These are phyloP conservation scores for Thera britannica DNA, from an alignment of 2,888 invertebrate genomes.

Conservation along the genomic window DNA sequence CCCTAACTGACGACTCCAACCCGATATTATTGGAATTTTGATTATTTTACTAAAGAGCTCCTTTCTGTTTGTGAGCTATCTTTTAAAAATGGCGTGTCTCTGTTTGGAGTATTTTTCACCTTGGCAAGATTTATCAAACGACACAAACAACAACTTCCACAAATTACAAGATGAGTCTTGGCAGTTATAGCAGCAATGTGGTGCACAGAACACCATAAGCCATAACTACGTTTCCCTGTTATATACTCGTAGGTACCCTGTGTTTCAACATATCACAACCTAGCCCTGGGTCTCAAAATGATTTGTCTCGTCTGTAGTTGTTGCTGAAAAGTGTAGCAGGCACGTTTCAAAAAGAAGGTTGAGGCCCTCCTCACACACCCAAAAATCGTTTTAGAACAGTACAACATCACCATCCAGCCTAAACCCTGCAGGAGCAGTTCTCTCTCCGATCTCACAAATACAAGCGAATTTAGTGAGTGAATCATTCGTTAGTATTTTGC, in stretches of 20 bases:
- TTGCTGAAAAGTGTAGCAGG: conserved; percentile 21
- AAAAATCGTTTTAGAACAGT: conserved; percentile 66
- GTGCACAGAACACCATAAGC: conserved; percentile 38
- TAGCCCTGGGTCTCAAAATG: no score
- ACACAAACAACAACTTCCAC: conserved; percentile 65
- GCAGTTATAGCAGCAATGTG: conserved; percentile 69
- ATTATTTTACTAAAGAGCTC: conserved; percentile 1
- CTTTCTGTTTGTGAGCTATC: conserved; percentile 16
- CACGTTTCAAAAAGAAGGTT: conserved; percentile 57
- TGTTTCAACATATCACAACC: no score
- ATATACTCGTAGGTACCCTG: no score
- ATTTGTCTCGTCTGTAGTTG: no score
- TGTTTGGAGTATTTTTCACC: conserved; percentile 61
- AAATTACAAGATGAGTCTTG: conserved; percentile 69
- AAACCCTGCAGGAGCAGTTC: conserved; percentile 69
- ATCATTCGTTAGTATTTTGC: conserved; percentile 54
- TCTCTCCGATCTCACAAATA: conserved; percentile 65
- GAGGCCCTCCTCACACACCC: conserved; percentile 39
- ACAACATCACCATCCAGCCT: conserved; percentile 76
- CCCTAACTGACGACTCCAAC: no score
- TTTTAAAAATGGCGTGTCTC: conserved; percentile 49
- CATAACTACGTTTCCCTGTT: no score
- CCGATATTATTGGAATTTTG: no score
- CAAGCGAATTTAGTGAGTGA: conserved; percentile 73
- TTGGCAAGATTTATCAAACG: conserved; percentile 61